phyloP scores from a whole-genome alignment of 2,113 vertebrate species.

The Furnarius figulus region DNA sequence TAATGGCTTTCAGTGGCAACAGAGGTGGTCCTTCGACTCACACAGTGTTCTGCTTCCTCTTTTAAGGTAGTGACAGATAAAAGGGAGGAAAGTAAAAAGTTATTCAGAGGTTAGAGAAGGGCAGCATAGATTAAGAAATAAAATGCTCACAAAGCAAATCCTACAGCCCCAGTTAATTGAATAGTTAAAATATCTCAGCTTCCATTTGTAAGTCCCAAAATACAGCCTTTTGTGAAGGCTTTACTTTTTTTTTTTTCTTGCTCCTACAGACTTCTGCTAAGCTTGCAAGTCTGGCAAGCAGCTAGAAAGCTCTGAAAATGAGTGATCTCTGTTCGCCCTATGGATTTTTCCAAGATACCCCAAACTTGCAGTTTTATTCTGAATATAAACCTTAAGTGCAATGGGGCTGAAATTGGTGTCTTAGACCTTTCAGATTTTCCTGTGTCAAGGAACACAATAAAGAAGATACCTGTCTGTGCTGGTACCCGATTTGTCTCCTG shows the following conservation, averaged over 20 bases:
- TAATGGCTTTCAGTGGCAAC: neutral
- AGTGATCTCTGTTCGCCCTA: neutral
- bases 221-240: slow-evolving; percentile 8
- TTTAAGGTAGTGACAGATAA: slow-evolving; percentile 5
- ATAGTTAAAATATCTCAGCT: slow-evolving; percentile 49
- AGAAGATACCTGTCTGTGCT: neutral
- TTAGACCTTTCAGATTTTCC: slow-evolving; percentile 7
- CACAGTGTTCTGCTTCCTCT: neutral
- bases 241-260: slow-evolving; percentile 15
- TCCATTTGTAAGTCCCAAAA: slow-evolving; percentile 37
- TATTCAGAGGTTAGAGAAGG: slow-evolving; percentile 48
- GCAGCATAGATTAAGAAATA: slow-evolving; percentile 34
- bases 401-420: neutral
- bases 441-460: neutral
- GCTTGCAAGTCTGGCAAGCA: slow-evolving; percentile 24
- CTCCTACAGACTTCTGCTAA: slow-evolving; percentile 33
- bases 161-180: slow-evolving; percentile 35
- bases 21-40: slow-evolving; percentile 10
- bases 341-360: slow-evolving; percentile 20
- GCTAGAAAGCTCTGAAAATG: slow-evolving; percentile 13
- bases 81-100: slow-evolving; percentile 16
- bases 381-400: neutral
- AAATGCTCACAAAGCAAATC: slow-evolving; percentile 59
- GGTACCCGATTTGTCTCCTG: neutral
- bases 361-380: neutral